Base-by-base conservation (phyloP, 1,140 invertebrate genomes). In the Patella vulgata region DNA sequence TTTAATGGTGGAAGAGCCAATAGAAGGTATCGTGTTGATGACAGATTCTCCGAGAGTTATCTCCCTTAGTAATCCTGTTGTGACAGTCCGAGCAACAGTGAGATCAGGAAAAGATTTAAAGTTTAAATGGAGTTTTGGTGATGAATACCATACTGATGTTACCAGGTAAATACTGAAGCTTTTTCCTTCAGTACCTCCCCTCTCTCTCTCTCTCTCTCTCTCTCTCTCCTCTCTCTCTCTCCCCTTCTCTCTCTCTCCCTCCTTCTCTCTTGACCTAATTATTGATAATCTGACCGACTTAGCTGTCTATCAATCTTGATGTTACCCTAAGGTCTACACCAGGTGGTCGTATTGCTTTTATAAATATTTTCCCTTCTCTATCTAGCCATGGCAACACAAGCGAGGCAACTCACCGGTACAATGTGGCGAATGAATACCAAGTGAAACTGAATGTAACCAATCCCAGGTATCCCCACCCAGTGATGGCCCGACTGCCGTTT, bases 41-140 rank as follows among this genome's bases (percentile, higher is more conserved):
- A 52, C 56, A 6, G 51, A 67, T n/a, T 25, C 51, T 11, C 39
- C 59, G 14, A n/a, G 6, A 0, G 27, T 60, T n/a, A 40, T 73
- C 3, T 47, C 57, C 9, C 23, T 66, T 9, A 33, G 51, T 9
- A 52, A 68, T 11, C 36, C 50, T 17, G 39, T 63, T 43, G 68
- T 68, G 2, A 61, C 53, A n/a, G 27, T 63, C 21, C 58, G 3
- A 9, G 71, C 59, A 14, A 60, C 42, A 17, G 71, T 73, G 6
- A 53, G 46, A 11, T 59, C 64, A 5, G 71, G 71, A 1, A 47
- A 54, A 33, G 62, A 68, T 36, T 36, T 73, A n/a, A 39, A 57
- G 23, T 72, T 72, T 61, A 33, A 21, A 9, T 72, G 70, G 70
- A 44, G 61, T 25, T 66, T 72, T 30, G 50, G 47, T 8, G 54